A percentile compares a stretch with the other conserved stretches of the same genome.
These are phyloP conservation scores for Pseudoatta argentina DNA, from an alignment of 1,140 invertebrate species.

Conservation along the genomic window DNA sequence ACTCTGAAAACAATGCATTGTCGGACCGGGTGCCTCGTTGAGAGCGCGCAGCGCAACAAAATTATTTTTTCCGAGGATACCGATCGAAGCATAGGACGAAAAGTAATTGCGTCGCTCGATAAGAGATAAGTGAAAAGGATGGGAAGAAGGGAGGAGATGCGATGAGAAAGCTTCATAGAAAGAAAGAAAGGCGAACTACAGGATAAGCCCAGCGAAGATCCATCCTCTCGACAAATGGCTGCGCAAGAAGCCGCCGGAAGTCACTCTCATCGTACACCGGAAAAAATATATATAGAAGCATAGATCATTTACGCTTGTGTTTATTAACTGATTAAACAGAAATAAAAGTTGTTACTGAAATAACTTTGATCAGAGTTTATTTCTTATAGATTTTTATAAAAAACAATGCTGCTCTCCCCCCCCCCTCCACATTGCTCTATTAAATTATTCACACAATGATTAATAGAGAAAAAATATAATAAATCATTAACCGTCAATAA, in stretches of 20 bases:
- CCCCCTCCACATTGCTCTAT: too few relatives aligned
- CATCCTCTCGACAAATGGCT: slow-evolving; percentile 11
- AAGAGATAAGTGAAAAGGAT: slow-evolving; percentile 2
- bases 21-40: slow-evolving; percentile 5
- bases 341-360: too few relatives aligned
- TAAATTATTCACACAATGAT: too few relatives aligned
- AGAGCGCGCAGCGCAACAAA: slow-evolving; percentile 25
- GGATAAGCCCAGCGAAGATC: slow-evolving; percentile 11
- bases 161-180: neutral
- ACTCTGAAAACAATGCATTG: neutral
- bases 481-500: too few relatives aligned
- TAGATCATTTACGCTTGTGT: slow-evolving; percentile 21
- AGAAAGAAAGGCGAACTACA: slow-evolving; percentile 1
- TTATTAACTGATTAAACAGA: slow-evolving; percentile 31
- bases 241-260: slow-evolving; percentile 6
- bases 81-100: slow-evolving; percentile 21
- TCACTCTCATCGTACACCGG: slow-evolving; percentile 18
- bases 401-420: too few relatives aligned
- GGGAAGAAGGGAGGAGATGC: neutral
- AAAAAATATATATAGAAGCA: slow-evolving; percentile 25
- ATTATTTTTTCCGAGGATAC: slow-evolving; percentile 4
- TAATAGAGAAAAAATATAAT: too few relatives aligned
- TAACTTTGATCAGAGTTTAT: too few relatives aligned
- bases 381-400: too few relatives aligned
- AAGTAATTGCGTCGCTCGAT: neutral